Percentiles rank a stretch among this genome's conserved stretches.
phyloP scores from a whole-genome alignment of 1,140 invertebrate species.

The Brachionus asplanchnoidis region DNA sequence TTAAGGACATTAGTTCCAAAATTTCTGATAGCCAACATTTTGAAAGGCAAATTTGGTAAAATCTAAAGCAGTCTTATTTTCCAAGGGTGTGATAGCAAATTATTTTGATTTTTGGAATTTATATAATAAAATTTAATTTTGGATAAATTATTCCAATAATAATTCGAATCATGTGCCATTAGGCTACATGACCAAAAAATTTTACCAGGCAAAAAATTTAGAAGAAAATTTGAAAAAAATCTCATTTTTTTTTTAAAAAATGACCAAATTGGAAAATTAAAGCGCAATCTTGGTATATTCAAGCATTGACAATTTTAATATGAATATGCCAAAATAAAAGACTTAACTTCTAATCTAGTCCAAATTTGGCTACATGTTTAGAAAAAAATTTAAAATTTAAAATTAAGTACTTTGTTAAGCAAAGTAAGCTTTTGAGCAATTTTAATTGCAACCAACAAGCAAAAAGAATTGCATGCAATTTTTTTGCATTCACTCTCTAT shows the following conservation, averaged over 20 bases:
- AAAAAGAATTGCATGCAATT: constrained; percentile 14
- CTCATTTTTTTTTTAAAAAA: neutral
- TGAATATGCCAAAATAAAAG: neutral
- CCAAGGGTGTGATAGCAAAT: neutral
- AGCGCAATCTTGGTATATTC: neutral
- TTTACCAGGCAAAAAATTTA: neutral
- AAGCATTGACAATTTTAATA: neutral
- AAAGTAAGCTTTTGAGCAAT: neutral
- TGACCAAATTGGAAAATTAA: neutral
- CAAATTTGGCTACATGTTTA: neutral
- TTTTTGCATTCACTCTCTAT: constrained; percentile 7
- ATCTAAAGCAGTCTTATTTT: neutral
- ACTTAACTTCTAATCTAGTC: neutral
- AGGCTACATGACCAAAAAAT: neutral
- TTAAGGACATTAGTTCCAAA: neutral
- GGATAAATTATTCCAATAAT: constrained; percentile 7
- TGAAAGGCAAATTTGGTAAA: neutral
- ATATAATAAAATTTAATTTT: constrained; percentile 1
- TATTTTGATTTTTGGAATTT: neutral
- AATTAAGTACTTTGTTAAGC: constrained; percentile 18
- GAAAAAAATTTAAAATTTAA: neutral
- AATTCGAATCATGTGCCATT: neutral
- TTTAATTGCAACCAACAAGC: neutral
- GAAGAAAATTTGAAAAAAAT: neutral
- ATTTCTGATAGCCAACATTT: constrained; percentile 14